Base-by-base conservation (phyloP, 2,888 invertebrate species). In the Drosophila macrospina region DNA sequence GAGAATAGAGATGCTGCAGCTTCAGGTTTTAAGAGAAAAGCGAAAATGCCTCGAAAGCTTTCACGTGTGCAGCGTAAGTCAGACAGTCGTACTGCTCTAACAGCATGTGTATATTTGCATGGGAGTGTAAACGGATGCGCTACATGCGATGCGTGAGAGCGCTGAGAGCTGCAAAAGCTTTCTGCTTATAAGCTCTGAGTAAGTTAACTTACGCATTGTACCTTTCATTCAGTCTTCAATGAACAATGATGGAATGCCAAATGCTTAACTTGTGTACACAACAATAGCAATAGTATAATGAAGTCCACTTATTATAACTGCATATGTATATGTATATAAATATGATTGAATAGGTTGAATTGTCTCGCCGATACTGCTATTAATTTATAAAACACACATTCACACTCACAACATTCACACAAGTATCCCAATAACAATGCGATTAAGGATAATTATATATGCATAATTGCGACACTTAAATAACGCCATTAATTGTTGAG, bases 1-100 rank as follows among this genome's bases (percentile, higher is more conserved):
- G 71, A 67, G 80, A 71, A 60, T n/a, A 26, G 39, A 36, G 55
- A 55, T 60, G 75, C 62, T 65, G 77, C 48, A 69, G 64, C 13
- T 16, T 6, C 44, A 32, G 28, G 42, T n/a, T 55, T 50, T 67
- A 75, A 88, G 80, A 86, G 85, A 16, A 34, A 5, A 0, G 2
- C 44, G 0, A 28, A 24, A 2, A 16, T 39, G 4, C 16, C 6
- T 0, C 0, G 0, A n/a, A 30, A 82, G 77, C 80, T 79, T 72
- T 65, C 2, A n/a, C n/a, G n/a, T 60, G 20, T 51, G 54, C 61
- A 30, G 59, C 54, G 4, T 0, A 0, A 5, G 0, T 5, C 6
- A 32, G 71, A 60, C 45, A 63, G 76, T 48, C 16, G 68, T 11
- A 51, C 76, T 69, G 45, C 48, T 73, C 68, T 15, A 16, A 67